Evolutionary conservation across 2,888 invertebrate species (phyloP).

Genomic region (Thymelicus acteon): DNA sequence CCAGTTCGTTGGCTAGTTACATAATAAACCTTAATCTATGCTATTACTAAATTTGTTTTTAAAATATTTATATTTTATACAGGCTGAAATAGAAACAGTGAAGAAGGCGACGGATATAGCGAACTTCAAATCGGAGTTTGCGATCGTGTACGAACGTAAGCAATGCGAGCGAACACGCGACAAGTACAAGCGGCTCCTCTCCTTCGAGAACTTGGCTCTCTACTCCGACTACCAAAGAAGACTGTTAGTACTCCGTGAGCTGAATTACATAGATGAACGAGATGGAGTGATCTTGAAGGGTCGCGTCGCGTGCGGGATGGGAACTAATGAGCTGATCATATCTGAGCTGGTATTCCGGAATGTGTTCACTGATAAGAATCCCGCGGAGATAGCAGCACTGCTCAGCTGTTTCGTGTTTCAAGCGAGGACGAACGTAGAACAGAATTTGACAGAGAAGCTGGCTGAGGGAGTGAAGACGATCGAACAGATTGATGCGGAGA

Average conservation of each 20-base stretch:
- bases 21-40: no score
- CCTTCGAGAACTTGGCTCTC: conserved; percentile 92
- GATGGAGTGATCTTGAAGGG: conserved; percentile 78
- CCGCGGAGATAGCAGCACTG: conserved; percentile 97
- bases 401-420: conserved; percentile 97
- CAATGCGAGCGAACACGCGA: conserved; percentile 88
- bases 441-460: conserved; percentile 85
- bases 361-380: conserved; percentile 92
- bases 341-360: conserved; percentile 97
- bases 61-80: conserved; percentile 43
- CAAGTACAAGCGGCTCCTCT: conserved; percentile 89
- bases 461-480: conserved; percentile 88
- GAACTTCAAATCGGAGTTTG: conserved; percentile 92
- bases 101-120: conserved; percentile 89
- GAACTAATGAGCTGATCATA: conserved; percentile 93
- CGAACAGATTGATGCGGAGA: conserved; percentile 87
- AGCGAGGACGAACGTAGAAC: conserved; percentile 88
- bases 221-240: conserved; percentile 96
- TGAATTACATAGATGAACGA: conserved; percentile 87
- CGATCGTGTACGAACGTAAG: conserved; percentile 89
- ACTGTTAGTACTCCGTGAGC: conserved; percentile 88
- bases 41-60: no score
- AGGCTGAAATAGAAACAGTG: conserved; percentile 76
- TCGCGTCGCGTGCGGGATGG: conserved; percentile 79
- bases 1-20: no score